Conservation (phyloP, 2,888 invertebrate genomes). For the Noctuana brunneofusca region DNA sequence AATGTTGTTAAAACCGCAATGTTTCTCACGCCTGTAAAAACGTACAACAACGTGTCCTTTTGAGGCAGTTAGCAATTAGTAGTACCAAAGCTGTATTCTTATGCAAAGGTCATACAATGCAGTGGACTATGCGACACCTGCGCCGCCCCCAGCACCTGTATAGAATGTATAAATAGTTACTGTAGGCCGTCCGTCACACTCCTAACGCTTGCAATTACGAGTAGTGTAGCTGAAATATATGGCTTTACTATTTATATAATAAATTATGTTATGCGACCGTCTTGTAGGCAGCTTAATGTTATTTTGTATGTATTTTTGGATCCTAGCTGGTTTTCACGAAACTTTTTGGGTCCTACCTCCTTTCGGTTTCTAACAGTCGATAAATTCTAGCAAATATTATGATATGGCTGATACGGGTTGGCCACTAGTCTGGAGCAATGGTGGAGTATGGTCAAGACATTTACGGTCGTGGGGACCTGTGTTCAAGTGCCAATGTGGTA, state of each 20-base stretch:
- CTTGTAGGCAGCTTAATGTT: too few species aligned
- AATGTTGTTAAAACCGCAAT: neutral
- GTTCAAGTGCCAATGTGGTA: too few species aligned
- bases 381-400: too few species aligned
- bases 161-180: conserved; percentile 71
- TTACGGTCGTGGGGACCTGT: too few species aligned
- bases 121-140: conserved; percentile 74
- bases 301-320: neutral
- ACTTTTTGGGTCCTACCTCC: too few species aligned
- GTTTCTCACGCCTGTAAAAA: neutral
- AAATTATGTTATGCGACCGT: neutral
- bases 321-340: too few species aligned
- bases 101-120: conserved; percentile 72
- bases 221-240: conserved; percentile 14
- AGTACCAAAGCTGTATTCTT: conserved; percentile 57
- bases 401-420: too few species aligned
- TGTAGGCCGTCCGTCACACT: conserved; percentile 48
- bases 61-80: conserved; percentile 21
- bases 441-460: too few species aligned
- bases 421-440: too few species aligned
- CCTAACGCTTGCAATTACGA: conserved; percentile 37
- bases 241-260: neutral
- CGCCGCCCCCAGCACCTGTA: conserved; percentile 66
- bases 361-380: too few species aligned
- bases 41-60: conserved; percentile 2